Evolutionary conservation across 1,140 invertebrate genomes (phyloP).

Genomic region (Ridgeia piscesae): DNA sequence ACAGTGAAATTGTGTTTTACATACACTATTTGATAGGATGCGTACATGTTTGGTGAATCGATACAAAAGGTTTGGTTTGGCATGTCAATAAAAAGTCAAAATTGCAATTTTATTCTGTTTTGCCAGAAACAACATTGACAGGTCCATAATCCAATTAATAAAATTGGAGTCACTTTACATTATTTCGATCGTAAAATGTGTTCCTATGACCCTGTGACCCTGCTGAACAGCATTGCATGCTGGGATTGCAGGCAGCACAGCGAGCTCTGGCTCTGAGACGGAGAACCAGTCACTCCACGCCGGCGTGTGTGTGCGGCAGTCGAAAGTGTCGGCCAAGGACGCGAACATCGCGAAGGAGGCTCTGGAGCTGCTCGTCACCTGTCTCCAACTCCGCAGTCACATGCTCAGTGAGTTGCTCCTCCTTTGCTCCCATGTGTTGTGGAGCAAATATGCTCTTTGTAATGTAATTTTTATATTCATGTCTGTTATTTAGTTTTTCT

Average conservation of each 20-base stretch:
- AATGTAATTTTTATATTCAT: not conserved
- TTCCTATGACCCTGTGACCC: not conserved
- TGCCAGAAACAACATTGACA: too few species aligned
- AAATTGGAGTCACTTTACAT: too few species aligned
- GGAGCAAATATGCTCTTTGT: not conserved
- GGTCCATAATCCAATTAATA: too few species aligned
- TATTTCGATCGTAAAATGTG: too few species aligned
- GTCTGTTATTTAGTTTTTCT: too few species aligned
- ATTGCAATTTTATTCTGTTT: too few species aligned
- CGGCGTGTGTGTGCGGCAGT: constrained; percentile 59
- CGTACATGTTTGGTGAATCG: too few species aligned
- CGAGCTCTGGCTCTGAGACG: constrained; percentile 57
- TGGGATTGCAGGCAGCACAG: constrained; percentile 50
- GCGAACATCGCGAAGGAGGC: constrained; percentile 60
- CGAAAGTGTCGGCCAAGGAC: constrained; percentile 55
- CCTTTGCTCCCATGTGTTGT: not conserved
- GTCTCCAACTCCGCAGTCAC: constrained; percentile 56
- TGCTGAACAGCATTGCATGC: too few species aligned
- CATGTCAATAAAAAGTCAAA: too few species aligned
- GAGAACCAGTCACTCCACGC: constrained; percentile 57
- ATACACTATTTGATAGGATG: too few species aligned
- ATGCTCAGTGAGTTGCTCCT: constrained; percentile 47
- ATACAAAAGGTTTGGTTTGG: too few species aligned
- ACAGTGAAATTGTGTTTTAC: too few species aligned
- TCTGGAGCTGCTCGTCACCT: constrained; percentile 61